Evolutionary conservation across 1,140 invertebrate genomes (phyloP).

Genomic region (Plutomurus gul): DNA sequence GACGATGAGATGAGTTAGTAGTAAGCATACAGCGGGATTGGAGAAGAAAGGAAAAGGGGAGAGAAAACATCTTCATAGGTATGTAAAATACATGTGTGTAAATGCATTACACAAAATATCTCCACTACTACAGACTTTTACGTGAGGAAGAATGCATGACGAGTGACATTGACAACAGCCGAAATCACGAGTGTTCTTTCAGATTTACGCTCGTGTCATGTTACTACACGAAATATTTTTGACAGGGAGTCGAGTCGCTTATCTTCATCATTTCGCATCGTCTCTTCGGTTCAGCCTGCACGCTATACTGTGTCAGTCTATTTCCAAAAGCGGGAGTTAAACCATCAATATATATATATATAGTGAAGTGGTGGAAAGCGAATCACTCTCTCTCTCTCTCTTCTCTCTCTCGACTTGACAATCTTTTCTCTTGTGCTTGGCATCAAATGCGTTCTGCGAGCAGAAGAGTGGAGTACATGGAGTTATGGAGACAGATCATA

Average conservation of each 20-base stretch:
- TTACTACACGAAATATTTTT: constrained; percentile 29
- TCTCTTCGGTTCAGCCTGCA: neutral
- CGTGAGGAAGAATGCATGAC: neutral
- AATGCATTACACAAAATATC: neutral
- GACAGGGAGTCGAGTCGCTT: constrained; percentile 27
- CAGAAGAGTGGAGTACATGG: too few relatives aligned
- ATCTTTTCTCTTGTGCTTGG: too few relatives aligned
- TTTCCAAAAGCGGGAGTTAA: too few relatives aligned
- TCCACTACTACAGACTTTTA: neutral
- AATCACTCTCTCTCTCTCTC: too few relatives aligned
- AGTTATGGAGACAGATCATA: too few relatives aligned
- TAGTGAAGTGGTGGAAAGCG: too few relatives aligned
- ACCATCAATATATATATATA: too few relatives aligned
- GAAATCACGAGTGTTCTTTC: neutral
- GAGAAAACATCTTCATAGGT: neutral
- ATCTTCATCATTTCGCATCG: constrained; percentile 23
- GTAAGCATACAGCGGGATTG: neutral
- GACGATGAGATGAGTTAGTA: neutral
- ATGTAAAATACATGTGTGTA: neutral
- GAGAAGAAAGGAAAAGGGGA: neutral
- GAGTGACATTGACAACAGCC: neutral
- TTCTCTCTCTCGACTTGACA: too few relatives aligned
- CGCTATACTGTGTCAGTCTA: too few relatives aligned
- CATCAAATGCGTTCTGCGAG: too few relatives aligned
- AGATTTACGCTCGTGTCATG: constrained; percentile 26